Evolutionary conservation across 1,140 invertebrate species (phyloP), one percentile per base, ranked within the genome.

Genomic region (Drosophila ohnishii): DNA sequence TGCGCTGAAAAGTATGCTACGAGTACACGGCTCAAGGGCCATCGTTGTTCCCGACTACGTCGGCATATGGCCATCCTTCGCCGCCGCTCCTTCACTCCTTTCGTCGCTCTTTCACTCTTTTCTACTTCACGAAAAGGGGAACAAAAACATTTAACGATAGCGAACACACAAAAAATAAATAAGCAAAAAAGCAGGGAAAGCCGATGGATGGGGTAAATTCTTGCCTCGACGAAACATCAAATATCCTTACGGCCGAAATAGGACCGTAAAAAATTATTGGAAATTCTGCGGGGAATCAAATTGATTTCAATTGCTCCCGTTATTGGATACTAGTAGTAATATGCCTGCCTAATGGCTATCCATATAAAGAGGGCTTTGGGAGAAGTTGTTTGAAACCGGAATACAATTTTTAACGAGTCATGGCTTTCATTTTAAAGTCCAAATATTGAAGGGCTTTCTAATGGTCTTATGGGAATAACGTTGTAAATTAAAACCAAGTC

Each of bases 1-100:
- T 79, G 78, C 79, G 67, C 73, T 80, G 72, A 80, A 87, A 86
- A 83, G 84, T 88, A 88, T 87, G 84, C 80, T 78, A 79, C 61
- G 65, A 69, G 65, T 69, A 69, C 71, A 84, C 39, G 78, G 45
- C 80, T 88, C 80, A 88, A 87, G 84, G 76, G 80, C 72, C 80
- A 42, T 76, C 64, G 73, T 70, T 73, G 80, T 71, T 75, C 53
- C 57, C 57, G 56, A 50, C 64, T 53, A 69, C 56, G 63, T 55
- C 69, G 76, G 72, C 66, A 74, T 80, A 69, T 75, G 69, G 61
- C 73, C 74, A 80, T 80, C 73, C 77, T 48, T 16, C 60, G 63
- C 66, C 69, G 67, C 40, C 72, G 3, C 32, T 40, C 48, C 37
- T 28, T 25, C 14, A 35, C 42, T 37, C 25, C 62, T 14, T 45